Base-by-base conservation (phyloP, 2,797 vertebrate species). In the Etheostoma nigrum region DNA sequence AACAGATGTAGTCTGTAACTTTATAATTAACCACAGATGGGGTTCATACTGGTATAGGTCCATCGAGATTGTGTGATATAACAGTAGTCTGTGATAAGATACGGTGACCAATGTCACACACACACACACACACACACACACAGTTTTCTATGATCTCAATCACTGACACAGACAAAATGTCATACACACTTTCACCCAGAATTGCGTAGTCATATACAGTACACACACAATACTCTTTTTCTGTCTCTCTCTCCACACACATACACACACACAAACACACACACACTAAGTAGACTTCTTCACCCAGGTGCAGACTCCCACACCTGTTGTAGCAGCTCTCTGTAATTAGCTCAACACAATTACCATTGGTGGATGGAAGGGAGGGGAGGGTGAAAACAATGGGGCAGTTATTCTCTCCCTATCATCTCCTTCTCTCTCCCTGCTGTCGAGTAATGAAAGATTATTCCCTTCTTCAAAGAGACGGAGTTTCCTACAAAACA, bases 321-420 rank as follows among this genome's bases (percentile, higher is more conserved):
- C 95, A 96, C 95, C 95, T 96, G 95, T 92, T 94, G 88, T 79
- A 88, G 90, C 84, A 81, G 81, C 90, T 94, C 94, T 95, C 95
- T 96, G 95, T 96, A 95, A 96, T 96, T 95, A 95, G 93, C 90
- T 78, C 71, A 76, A 91, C 88, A 91, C 95, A 95, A 96, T 95
- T 95, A 96, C 93, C 92, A 93, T 87, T 86, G 88, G 88, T 85
- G 85, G 89, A 88, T 84, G 71, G 75, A 81, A 78, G 85, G 88
- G 72, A 72, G 76, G 72, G 66, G 67, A 49, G 40, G 83, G 79
- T 58, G 90, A 90, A 93, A 89, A 96, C 95, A 96, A 96, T 96
- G 93, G 93, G 65, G 79, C 87, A 82, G 93, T 96, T 94, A 92
- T 95, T 95, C 93, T 91, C 79, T 53, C 93, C 91, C 93, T 94